Percentiles rank a stretch among this genome's conserved stretches.
These are phyloP conservation scores for Zoanthus sansibaricus DNA, from an alignment of 92 coral and sea anemone genomes.

Conservation along the genomic window DNA sequence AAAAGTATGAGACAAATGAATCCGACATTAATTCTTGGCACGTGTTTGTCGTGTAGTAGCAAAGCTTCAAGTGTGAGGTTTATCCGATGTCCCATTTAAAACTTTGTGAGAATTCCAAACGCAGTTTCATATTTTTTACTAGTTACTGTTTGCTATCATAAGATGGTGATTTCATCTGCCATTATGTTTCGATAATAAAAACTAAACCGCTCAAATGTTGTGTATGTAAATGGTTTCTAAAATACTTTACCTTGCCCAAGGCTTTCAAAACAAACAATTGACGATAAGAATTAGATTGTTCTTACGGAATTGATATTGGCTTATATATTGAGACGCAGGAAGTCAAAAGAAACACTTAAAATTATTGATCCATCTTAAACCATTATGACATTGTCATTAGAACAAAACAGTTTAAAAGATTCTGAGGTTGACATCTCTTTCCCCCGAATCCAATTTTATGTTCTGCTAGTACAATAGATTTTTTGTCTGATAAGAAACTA, in stretches of 20 bases:
- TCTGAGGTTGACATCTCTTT: not conserved
- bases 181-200: not conserved
- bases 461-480: not conserved
- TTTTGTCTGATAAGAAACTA: too few relatives aligned
- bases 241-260: not conserved
- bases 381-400: not conserved
- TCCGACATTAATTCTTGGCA: too few relatives aligned
- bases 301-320: not conserved
- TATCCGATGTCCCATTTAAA: too few relatives aligned
- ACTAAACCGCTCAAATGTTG: not conserved
- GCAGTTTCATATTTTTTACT: too few relatives aligned
- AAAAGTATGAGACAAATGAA: too few relatives aligned
- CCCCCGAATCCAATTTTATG: not conserved
- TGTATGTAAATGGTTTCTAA: conserved; percentile 32
- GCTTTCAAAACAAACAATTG: not conserved
- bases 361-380: not conserved
- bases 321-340: not conserved
- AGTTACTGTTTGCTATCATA: not conserved
- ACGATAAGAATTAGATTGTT: not conserved
- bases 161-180: not conserved
- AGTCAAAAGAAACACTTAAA: not conserved
- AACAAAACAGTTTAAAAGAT: not conserved
- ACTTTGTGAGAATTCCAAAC: too few relatives aligned
- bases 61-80: too few relatives aligned
- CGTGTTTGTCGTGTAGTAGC: too few relatives aligned